phyloP scores from a whole-genome alignment of 2,797 vertebrate genomes.

The Aselliscus stoliczkanus region DNA sequence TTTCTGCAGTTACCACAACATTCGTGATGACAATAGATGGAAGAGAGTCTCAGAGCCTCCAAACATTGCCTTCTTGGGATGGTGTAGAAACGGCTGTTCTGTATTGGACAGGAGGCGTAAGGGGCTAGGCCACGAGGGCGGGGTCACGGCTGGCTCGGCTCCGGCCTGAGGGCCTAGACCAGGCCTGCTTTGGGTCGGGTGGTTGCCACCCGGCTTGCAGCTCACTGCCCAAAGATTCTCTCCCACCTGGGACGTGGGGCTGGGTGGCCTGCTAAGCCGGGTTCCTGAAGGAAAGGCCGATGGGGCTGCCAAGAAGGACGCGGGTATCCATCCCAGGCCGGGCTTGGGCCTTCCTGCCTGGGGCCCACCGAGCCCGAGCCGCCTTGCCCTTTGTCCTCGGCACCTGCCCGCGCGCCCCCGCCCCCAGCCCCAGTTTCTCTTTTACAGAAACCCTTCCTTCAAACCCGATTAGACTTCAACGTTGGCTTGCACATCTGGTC shows the following conservation, averaged over 20 bases:
- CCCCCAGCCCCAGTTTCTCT: neutral
- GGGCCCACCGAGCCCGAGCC: neutral
- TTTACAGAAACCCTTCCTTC: neutral
- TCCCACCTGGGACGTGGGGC: neutral
- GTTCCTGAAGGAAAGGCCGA: neutral
- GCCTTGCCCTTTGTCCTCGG: neutral
- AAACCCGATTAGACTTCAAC: neutral
- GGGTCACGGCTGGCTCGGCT: neutral
- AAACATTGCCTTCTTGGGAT: neutral
- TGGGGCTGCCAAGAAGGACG: neutral
- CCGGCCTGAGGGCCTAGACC: neutral
- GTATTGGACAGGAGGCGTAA: neutral
- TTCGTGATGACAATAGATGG: neutral
- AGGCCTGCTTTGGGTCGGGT: neutral
- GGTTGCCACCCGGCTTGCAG: neutral
- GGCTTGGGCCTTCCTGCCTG: neutral
- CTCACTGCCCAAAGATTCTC: neutral
- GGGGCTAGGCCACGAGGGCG: neutral
- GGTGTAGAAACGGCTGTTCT: neutral
- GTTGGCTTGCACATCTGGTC: constrained; percentile 44
- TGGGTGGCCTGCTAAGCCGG: neutral
- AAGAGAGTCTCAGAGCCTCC: neutral
- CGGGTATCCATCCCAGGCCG: neutral
- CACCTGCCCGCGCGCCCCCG: neutral
- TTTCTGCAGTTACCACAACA: neutral